Evolutionary conservation across 2,113 vertebrate species (phyloP).

Genomic region (Sinosuthora webbiana): DNA sequence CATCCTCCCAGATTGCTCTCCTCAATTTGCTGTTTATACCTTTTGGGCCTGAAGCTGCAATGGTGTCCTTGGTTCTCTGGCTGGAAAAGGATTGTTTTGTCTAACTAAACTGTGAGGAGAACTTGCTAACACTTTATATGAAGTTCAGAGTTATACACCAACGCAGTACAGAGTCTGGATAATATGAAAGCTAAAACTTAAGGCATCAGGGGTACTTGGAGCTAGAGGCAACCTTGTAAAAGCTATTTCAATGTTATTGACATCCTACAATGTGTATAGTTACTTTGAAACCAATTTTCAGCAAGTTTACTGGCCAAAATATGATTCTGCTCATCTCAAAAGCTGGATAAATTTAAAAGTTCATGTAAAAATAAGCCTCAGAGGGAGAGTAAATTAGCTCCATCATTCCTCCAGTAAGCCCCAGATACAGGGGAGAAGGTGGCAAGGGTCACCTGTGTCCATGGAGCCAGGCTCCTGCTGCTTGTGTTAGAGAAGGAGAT

Average conservation of each 20-base stretch:
- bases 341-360: not conserved
- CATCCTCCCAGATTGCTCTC: not conserved
- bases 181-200: not conserved
- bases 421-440: not conserved
- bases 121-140: not conserved
- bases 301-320: not conserved
- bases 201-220: not conserved
- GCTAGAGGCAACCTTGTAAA: not conserved
- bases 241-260: not conserved
- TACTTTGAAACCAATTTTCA: not conserved
- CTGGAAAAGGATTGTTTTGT: not conserved
- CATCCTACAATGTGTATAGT: not conserved
- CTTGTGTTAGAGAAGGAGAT: not conserved
- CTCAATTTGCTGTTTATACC: not conserved
- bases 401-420: not conserved
- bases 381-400: not conserved
- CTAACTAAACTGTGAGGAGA: not conserved
- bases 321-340: not conserved
- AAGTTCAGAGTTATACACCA: not conserved
- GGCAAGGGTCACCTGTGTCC: not conserved
- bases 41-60: not conserved
- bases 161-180: not conserved
- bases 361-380: not conserved
- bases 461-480: not conserved
- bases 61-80: accelerated